Percentiles rank a stretch among this genome's conserved stretches.
These are phyloP conservation scores for Phalloptychus januarius DNA, from an alignment of 2,797 vertebrate species.

Conservation along the genomic window DNA sequence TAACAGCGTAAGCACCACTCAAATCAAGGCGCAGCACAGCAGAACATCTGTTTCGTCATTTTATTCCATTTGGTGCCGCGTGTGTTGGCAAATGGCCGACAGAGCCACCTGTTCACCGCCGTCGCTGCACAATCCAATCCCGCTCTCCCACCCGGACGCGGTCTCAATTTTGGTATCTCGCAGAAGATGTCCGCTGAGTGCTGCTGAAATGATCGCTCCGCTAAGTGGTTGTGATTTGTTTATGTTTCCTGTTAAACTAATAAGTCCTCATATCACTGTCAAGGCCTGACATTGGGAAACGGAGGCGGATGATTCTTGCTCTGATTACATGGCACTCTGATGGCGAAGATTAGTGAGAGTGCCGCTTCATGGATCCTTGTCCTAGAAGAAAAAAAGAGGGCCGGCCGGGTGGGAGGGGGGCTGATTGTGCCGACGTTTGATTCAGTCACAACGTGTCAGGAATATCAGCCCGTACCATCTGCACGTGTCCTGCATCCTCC, in stretches of 20 bases:
- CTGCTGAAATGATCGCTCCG: slow-evolving; percentile 63
- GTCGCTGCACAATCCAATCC: slow-evolving; percentile 46
- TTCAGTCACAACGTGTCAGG: slow-evolving; percentile 74
- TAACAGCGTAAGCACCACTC: slow-evolving; percentile 63
- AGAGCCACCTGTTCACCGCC: slow-evolving; percentile 72
- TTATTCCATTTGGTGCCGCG: slow-evolving; percentile 70
- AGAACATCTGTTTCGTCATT: slow-evolving; percentile 72
- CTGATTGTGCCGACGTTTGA: slow-evolving; percentile 65
- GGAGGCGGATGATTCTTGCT: slow-evolving; percentile 60
- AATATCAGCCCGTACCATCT: slow-evolving; percentile 73
- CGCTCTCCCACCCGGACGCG: slow-evolving; percentile 21
- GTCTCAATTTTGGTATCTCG: slow-evolving; percentile 58
- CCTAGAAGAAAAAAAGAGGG: slow-evolving; percentile 44
- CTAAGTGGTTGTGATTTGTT: slow-evolving; percentile 80
- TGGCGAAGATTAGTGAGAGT: slow-evolving; percentile 67
- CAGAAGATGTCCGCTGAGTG: slow-evolving; percentile 59
- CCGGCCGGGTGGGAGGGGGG: not conserved
- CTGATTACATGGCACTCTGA: slow-evolving; percentile 62
- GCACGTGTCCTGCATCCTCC: slow-evolving; percentile 66
- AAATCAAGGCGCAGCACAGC: slow-evolving; percentile 60
- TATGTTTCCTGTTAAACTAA: slow-evolving; percentile 74
- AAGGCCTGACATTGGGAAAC: slow-evolving; percentile 63
- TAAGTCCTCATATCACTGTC: slow-evolving; percentile 72
- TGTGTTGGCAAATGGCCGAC: slow-evolving; percentile 62
- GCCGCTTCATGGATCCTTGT: slow-evolving; percentile 61